These are phyloP conservation scores for Ethmia dodecea DNA, from an alignment of 2,888 invertebrate species.

Conservation along the genomic window DNA sequence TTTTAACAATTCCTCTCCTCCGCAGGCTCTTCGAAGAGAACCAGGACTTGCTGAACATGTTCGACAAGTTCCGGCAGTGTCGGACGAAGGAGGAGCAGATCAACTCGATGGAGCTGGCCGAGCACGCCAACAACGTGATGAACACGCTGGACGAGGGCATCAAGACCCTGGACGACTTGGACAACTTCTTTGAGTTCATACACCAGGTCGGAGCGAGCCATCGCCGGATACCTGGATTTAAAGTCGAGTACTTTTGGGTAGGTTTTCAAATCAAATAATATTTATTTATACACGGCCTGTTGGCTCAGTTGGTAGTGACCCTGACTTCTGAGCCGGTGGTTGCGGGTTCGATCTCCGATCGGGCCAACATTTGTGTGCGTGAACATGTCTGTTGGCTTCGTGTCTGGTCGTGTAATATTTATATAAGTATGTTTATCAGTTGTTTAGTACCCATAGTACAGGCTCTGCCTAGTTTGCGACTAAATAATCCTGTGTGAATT, in stretches of 20 bases:
- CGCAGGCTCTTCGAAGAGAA: constrained; percentile 92
- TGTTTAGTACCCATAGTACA: too few relatives aligned
- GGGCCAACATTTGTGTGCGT: too few relatives aligned
- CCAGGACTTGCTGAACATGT: constrained; percentile 85
- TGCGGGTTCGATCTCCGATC: too few relatives aligned
- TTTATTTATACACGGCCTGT: too few relatives aligned
- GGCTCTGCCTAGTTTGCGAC: too few relatives aligned
- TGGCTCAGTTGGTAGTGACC: too few relatives aligned
- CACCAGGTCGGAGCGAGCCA: constrained; percentile 91
- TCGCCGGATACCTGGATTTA: constrained; percentile 89
- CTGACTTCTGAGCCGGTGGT: too few relatives aligned
- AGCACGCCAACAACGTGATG: constrained; percentile 94
- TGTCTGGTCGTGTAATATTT: too few relatives aligned
- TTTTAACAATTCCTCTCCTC: constrained; percentile 17
- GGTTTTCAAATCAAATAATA: too few relatives aligned
- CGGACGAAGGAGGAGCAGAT: constrained; percentile 89
- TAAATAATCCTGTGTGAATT: too few relatives aligned
- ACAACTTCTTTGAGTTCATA: constrained; percentile 89
- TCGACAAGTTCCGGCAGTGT: constrained; percentile 88
- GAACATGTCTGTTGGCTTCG: too few relatives aligned
- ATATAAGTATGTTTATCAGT: too few relatives aligned
- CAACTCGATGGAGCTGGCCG: constrained; percentile 88
- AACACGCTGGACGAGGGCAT: constrained; percentile 93
- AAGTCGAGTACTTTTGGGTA: constrained; percentile 93
- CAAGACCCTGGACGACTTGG: constrained; percentile 89